phyloP scores from a whole-genome alignment of 1,140 invertebrate genomes.

The Temnothorax longispinosus region DNA sequence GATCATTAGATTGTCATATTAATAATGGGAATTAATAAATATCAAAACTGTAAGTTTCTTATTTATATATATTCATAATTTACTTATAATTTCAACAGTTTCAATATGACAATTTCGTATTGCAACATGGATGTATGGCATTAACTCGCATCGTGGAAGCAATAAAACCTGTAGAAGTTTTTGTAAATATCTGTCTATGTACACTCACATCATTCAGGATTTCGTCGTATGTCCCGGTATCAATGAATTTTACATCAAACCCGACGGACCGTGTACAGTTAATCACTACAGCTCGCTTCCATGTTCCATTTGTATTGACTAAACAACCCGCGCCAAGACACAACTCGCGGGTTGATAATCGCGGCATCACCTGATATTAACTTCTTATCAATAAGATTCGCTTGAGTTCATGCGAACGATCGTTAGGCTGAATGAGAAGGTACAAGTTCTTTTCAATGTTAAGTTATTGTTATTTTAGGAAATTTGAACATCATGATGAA shows the following conservation, averaged over 20 bases:
- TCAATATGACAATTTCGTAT: not conserved
- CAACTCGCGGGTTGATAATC: conserved; percentile 79
- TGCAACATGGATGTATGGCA: conserved; percentile 53
- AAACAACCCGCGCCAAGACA: conserved; percentile 83
- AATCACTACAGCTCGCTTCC: conserved; percentile 82
- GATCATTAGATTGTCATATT: conserved; percentile 64
- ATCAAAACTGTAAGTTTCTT: not conserved
- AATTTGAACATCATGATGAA: conserved; percentile 7
- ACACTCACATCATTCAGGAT: conserved; percentile 83
- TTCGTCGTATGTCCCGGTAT: conserved; percentile 85
- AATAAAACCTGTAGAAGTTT: conserved; percentile 9
- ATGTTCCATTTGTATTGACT: conserved; percentile 78
- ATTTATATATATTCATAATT: not conserved
- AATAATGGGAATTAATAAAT: conserved; percentile 16
- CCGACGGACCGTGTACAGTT: conserved; percentile 74
- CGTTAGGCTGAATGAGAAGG: conserved; percentile 2
- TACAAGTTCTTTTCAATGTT: conserved; percentile 22
- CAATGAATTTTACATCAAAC: conserved; percentile 85
- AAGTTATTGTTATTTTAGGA: conserved; percentile 27
- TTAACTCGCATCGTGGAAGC: not conserved
- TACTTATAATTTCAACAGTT: conserved; percentile 2
- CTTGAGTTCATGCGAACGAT: conserved; percentile 39
- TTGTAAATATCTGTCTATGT: conserved; percentile 65
- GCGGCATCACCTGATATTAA: conserved; percentile 83
- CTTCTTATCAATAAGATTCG: conserved; percentile 67